These are phyloP conservation scores for Forbesichthys papilliferus DNA, from an alignment of 2,113 vertebrate species.

Conservation along the genomic window DNA sequence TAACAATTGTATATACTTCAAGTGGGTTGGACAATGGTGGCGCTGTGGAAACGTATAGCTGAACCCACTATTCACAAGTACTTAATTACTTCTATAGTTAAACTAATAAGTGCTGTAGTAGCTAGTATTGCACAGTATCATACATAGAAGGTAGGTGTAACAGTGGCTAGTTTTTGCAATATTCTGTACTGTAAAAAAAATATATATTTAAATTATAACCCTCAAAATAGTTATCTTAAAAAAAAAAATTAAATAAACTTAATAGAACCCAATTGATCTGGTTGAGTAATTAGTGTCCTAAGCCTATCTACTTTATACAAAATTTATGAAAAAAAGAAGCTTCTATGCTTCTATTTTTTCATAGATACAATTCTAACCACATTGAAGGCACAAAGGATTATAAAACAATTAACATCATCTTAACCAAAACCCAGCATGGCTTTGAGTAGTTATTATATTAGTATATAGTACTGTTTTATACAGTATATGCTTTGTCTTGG, in stretches of 20 bases:
- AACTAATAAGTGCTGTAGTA: too few relatives aligned
- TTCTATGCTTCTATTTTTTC: conserved; percentile 14
- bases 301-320: not conserved
- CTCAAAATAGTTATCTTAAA: too few relatives aligned
- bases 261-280: not conserved
- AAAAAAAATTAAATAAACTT: not conserved
- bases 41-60: conserved; percentile 22
- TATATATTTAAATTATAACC: too few relatives aligned
- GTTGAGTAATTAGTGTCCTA: not conserved
- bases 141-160: conserved; percentile 7
- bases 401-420: conserved; percentile 47
- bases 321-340: not conserved
- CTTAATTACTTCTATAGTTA: not conserved
- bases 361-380: conserved; percentile 43
- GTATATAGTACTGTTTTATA: too few relatives aligned
- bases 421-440: not conserved
- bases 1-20: conserved; percentile 18
- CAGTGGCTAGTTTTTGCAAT: not conserved
- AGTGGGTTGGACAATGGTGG: conserved; percentile 24
- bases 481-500: not conserved
- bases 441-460: too few relatives aligned
- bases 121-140: conserved; percentile 14
- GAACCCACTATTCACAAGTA: conserved; percentile 1
- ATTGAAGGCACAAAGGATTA: conserved; percentile 59
- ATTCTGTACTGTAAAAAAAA: not conserved